These are phyloP conservation scores for Corythaixoides concolor DNA, from an alignment of 2,113 vertebrate species.

Conservation along the genomic window DNA sequence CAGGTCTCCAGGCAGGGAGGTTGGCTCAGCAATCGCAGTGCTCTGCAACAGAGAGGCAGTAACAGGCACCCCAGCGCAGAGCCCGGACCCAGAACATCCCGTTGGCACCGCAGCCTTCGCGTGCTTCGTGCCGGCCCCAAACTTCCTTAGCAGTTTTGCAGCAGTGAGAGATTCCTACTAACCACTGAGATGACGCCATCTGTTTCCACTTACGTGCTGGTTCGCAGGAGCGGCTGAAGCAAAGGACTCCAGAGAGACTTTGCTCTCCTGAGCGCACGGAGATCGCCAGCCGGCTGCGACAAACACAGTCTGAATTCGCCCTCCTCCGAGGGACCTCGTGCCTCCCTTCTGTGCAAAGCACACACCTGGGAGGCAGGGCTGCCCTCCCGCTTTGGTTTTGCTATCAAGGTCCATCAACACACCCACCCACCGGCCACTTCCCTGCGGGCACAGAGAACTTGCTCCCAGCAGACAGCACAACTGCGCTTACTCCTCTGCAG, in stretches of 20 bases:
- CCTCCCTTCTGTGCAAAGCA: not conserved
- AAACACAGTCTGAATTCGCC: not conserved
- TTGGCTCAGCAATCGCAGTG: not conserved
- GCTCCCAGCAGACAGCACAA: not conserved
- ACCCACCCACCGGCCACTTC: not conserved
- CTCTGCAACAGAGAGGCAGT: not conserved
- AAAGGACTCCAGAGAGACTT: not conserved
- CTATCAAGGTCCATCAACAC: not conserved
- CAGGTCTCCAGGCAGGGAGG: not conserved
- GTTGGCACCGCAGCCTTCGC: not conserved
- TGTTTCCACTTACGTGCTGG: slow-evolving; percentile 19
- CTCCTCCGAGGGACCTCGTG: not conserved
- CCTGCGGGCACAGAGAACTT: not conserved
- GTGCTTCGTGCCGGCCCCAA: not conserved
- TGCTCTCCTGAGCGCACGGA: not conserved
- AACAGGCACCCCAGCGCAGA: not conserved
- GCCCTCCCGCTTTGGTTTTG: not conserved
- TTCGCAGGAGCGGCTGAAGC: not conserved
- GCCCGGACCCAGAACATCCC: not conserved
- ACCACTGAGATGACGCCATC: not conserved
- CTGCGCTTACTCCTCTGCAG: not conserved
- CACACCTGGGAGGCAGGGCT: not conserved
- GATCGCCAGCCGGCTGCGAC: not conserved
- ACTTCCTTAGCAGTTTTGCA: slow-evolving; percentile 22
- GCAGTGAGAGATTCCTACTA: not conserved